Evolutionary conservation across 2,888 invertebrate species (phyloP).

Genomic region (Adelphocoris suturalis): DNA sequence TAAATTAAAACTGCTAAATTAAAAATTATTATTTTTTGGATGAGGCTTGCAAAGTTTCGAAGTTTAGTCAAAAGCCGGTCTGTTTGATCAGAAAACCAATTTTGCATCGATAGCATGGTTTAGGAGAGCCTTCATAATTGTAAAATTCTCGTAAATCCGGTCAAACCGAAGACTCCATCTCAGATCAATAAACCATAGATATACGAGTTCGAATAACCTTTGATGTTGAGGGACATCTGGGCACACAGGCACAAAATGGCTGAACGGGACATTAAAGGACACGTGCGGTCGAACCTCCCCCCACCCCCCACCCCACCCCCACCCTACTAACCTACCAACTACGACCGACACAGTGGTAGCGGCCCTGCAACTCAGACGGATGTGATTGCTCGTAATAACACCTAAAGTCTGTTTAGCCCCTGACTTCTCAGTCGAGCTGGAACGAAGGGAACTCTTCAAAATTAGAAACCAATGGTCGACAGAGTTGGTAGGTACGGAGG

Average conservation of each 20-base stretch:
- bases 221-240: not conserved
- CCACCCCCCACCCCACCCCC: too few species aligned
- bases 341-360: not conserved
- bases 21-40: too few species aligned
- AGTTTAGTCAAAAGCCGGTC: too few species aligned
- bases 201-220: not conserved
- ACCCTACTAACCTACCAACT: too few species aligned
- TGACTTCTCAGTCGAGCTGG: not conserved
- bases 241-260: not conserved
- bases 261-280: not conserved
- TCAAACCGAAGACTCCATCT: too few species aligned
- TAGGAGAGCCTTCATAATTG: too few species aligned
- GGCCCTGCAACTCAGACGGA: not conserved
- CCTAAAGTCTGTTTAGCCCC: not conserved
- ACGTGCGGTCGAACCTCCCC: not conserved
- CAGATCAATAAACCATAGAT: too few species aligned
- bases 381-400: not conserved
- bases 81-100: too few species aligned
- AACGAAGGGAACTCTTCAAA: slow-evolving; percentile 21
- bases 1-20: too few species aligned
- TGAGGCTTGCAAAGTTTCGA: too few species aligned
- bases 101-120: too few species aligned
- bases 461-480: slow-evolving; percentile 7
- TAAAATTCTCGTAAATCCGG: too few species aligned
- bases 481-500: not conserved